phyloP scores from a whole-genome alignment of 1,140 invertebrate species.

The Bombus confusus region DNA sequence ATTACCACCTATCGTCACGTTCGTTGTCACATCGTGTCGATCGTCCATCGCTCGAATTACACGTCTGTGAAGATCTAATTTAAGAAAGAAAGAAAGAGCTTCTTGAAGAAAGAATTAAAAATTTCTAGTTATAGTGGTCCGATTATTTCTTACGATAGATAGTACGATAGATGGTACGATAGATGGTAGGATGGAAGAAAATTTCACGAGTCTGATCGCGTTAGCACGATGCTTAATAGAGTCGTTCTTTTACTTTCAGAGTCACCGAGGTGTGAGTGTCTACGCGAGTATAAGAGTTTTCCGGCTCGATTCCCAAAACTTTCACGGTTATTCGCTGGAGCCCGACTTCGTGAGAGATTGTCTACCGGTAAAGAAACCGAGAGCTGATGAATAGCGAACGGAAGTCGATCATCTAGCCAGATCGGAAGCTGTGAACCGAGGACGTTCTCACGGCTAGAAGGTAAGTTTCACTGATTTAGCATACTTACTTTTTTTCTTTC shows the following conservation, averaged over 20 bases:
- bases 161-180: not conserved
- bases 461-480: slow-evolving; percentile 33
- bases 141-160: too few species aligned
- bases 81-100: too few species aligned
- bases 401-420: slow-evolving; percentile 59
- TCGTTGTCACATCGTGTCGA: too few species aligned
- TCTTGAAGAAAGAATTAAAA: not conserved
- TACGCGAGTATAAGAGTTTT: slow-evolving; percentile 44
- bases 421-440: slow-evolving; percentile 64
- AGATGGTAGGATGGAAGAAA: not conserved
- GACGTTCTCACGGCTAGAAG: slow-evolving; percentile 50
- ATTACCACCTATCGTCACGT: too few species aligned
- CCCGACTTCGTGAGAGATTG: slow-evolving; percentile 55
- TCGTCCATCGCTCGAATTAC: too few species aligned
- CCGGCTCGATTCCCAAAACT: slow-evolving; percentile 61
- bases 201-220: not conserved
- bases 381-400: slow-evolving; percentile 45
- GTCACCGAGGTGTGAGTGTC: slow-evolving; percentile 43
- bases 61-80: too few species aligned
- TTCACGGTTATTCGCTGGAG: slow-evolving; percentile 57
- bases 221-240: not conserved
- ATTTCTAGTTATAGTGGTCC: not conserved
- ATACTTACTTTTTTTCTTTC: not conserved
- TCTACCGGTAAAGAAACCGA: slow-evolving; percentile 37
- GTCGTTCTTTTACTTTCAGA: slow-evolving; percentile 35